Conservation (phyloP, 1,140 invertebrate genomes). For the Gryon sp. region DNA sequence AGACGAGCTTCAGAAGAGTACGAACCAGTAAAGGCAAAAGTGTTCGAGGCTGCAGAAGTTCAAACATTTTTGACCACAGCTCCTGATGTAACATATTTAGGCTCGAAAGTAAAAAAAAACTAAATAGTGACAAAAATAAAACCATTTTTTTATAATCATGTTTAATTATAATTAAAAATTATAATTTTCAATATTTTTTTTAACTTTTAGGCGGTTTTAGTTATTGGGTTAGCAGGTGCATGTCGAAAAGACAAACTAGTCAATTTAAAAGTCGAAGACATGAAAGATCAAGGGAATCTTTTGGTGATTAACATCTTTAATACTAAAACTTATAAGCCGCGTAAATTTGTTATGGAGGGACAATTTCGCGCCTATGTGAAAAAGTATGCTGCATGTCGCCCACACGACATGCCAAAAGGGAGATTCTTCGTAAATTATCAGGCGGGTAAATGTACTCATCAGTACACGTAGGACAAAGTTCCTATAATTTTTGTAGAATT, state of each 20-base stretch:
- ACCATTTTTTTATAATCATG: neutral
- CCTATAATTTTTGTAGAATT: no score
- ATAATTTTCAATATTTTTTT: constrained; percentile 1
- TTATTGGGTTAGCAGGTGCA: constrained; percentile 41
- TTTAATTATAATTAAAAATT: neutral
- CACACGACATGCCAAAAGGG: neutral
- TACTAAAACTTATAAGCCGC: constrained; percentile 38
- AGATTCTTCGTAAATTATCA: neutral
- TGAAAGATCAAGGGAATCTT: constrained; percentile 15
- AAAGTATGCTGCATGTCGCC: constrained; percentile 1
- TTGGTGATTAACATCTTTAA: constrained; percentile 23
- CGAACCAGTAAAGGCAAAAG: no score
- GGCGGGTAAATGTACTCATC: neutral
- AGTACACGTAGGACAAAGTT: no score
- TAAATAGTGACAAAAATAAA: neutral
- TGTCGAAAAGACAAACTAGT: constrained; percentile 41
- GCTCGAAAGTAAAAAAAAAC: no score
- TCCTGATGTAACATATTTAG: no score
- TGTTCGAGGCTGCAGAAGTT: no score
- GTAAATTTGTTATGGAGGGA: constrained; percentile 24
- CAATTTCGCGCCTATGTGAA: neutral
- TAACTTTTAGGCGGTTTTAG: constrained; percentile 32
- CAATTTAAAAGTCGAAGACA: constrained; percentile 31
- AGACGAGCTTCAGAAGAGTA: no score
- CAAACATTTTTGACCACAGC: no score